Base-by-base conservation (phyloP, 1,140 invertebrate genomes). In the Thalassaphorura encarpata region DNA sequence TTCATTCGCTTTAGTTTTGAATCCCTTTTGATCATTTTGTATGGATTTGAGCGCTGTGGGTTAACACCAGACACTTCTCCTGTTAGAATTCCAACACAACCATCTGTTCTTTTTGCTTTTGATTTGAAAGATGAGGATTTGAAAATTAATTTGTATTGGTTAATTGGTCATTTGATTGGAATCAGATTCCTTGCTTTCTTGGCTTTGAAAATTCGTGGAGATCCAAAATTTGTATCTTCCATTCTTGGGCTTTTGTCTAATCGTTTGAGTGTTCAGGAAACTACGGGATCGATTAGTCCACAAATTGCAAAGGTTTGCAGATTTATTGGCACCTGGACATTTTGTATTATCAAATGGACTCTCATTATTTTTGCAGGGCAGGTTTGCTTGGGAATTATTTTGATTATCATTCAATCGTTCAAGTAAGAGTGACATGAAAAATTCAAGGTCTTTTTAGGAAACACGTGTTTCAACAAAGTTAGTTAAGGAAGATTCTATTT, bases 1-100 rank as follows among this genome's bases (percentile, higher is more conserved):
- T 56, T 56, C 18, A 51, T 56, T n/a, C 31, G 48, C 19, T 56
- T 56, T 42, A 19, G 29, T 15, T 56, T 56, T 43, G 54, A 56
- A 33, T 28, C 46, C n/a, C 31, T 56, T 3, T 39, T 56, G 18
- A 28, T 56, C 3, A 8, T 42, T 3, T 23, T 56, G 19, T 56
- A 50, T 29, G 54, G 54, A 16, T 50, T 21, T 24, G 13, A 31
- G 5, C 47, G 54, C 0, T 56, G 54, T 18, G n/a, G 54, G 15
- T 43, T 28, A 19, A n/a, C 16, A 8, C 47, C 41, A 0, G 45
- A 48, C 8, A 24, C 8, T n/a, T 16, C 27, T 19, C 21, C 16
- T 18, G 6, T 18, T 23, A 11, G 6, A 8, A 18, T 21, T 43
- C 42, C 42, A 6, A 48, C 46, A 18, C 11, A 13, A 11, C 24